A percentile compares a stretch with the other conserved stretches of the same genome.
phyloP scores from a whole-genome alignment of 2,888 invertebrate species.

The Sminthurinus aureus region DNA sequence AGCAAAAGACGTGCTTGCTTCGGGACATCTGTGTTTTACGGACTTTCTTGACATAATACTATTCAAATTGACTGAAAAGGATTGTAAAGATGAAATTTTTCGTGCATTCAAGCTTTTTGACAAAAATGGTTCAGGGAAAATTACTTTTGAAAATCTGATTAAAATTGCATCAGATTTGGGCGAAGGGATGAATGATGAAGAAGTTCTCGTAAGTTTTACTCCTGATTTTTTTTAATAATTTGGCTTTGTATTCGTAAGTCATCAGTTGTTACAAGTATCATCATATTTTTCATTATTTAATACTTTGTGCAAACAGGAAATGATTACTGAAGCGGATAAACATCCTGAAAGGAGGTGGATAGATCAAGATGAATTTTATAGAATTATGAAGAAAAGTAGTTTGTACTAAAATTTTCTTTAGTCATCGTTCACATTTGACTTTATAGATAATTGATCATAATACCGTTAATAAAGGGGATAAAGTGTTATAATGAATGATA shows the following conservation, averaged over 20 bases:
- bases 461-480: too few relatives aligned
- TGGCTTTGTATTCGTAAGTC: neutral
- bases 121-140: slow-evolving; percentile 95
- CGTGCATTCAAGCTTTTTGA: slow-evolving; percentile 97
- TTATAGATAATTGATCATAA: neutral
- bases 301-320: slow-evolving; percentile 71
- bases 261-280: neutral
- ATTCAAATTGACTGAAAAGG: slow-evolving; percentile 93
- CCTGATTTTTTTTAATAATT: neutral
- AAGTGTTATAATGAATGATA: too few relatives aligned
- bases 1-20: slow-evolving; percentile 75
- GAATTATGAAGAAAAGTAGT: slow-evolving; percentile 88
- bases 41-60: slow-evolving; percentile 90
- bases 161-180: slow-evolving; percentile 93
- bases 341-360: too few relatives aligned
- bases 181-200: slow-evolving; percentile 94
- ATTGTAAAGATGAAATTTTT: slow-evolving; percentile 92
- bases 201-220: slow-evolving; percentile 69
- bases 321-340: slow-evolving; percentile 94
- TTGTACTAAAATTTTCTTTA: neutral
- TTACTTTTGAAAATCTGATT: slow-evolving; percentile 92
- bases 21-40: slow-evolving; percentile 77
- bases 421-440: neutral
- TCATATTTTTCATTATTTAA: neutral
- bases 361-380: slow-evolving; percentile 80